Evolutionary conservation across 64 coral and sea anemone genomes (phyloP), one percentile per base, ranked within the genome.

Genomic region (Montipora capricornis): DNA sequence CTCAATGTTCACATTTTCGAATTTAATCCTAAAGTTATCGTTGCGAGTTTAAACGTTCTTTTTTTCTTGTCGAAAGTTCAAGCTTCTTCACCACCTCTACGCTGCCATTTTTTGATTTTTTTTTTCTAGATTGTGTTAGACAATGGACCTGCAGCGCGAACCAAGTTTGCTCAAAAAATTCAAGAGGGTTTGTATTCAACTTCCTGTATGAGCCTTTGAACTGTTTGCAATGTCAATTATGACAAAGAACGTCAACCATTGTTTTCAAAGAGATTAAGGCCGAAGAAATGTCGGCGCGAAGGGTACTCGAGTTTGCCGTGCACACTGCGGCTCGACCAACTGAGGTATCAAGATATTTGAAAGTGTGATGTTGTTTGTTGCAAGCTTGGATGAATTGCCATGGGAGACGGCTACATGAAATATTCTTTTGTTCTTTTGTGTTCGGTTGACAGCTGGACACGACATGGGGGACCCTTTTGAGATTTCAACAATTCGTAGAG

Each of bases 131-230:
- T 93, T 93, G 91, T 93, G 50, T 59, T 93, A 44, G 91, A 93
- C 74, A 93, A 93, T 51, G 91, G 91, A 29, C 91, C 91, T 67
- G 91, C 91, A 22, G 91, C 91, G 20, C 47, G 61, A 5, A 93
- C 53, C 3, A 87, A 74, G 44, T 86, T 84, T 77, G 73, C 82
- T 15, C 91, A 93, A 44, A 69, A 64, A 12, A 85, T 93, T n/a
- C 91, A 93, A 87, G 24, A 82, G 75, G 91, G 91, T 93, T 47
- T 11, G 68, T 71, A 67, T 67, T 55, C 52, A 15, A 15, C 0
- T 14, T 64, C 15, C 61, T 12, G 4, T 15, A 12, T 12, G 61
- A 14, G 14, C 61, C 14, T 15, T 14, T 64, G 14, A 12, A 64
- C 4, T 64, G 4, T 0, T 12, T 55, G 52, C 37, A 37, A 37